Evolutionary conservation across 2,888 invertebrate genomes (phyloP), one percentile per base, ranked within the genome.

Genomic region (Synergus itoensis): DNA sequence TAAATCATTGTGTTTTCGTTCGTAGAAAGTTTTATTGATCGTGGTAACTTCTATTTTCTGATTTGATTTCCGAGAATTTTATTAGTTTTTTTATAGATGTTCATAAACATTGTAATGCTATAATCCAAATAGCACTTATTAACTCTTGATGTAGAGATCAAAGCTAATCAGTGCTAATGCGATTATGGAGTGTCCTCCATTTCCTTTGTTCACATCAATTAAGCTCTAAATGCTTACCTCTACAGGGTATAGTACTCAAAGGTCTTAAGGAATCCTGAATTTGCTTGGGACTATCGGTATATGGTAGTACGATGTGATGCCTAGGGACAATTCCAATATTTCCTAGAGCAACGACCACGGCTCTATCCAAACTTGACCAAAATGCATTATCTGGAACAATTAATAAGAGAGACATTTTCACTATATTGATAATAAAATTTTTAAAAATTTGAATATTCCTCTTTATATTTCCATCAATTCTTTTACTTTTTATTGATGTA

Each of bases 291-390:
- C 87, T 88, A 21, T 93, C 91, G 62, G 91, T 89, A 69, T 90
- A 90, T 12, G 92, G 91, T 77, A 94, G 90, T 80, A 93, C 91
- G 79, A 93, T 92, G 84, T 93, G 93, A 86, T 94, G 93, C 77
- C 93, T 92, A 21, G 94, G 93, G n/a, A 93, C 90, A 77, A 94
- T 92, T 18, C 93, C 94, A 79, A 93, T 89, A 80, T 92, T 93
- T 80, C 94, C 91, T 82, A 94, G 91, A 43, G 92, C 91, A 40
- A 93, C 89, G 80, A 94, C 93, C 62, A 94, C 88, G 40, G 92
- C 91, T 84, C 93, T 93, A 21, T 94, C 93, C 77, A 94, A 89
- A 79, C 91, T 92, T 78, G 93, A 93, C 94, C 94, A 94, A 90
- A 94, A 93, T 77, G 94, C 93, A 76, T 92, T 90, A 89, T 93